Base-by-base conservation (phyloP, 2,888 invertebrate species). In the Ypsolopha scabrella region DNA sequence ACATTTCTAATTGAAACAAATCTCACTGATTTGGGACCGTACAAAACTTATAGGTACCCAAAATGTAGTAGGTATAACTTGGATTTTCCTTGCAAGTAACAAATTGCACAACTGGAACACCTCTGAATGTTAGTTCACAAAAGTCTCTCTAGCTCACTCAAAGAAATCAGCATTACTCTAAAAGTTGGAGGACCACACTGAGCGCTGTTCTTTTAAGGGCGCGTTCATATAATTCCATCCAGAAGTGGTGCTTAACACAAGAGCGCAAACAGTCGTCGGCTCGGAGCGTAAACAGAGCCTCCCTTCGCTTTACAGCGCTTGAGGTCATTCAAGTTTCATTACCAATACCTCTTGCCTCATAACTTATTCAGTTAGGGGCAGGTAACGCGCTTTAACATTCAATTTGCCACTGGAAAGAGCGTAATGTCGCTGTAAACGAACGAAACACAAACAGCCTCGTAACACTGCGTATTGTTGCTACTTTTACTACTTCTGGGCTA, bases 321-420 rank as follows among this genome's bases (percentile, higher is more conserved):
- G 67, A 61, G 76, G 79, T 79, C 80, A 83, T 82, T 76, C 80
- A 76, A 78, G 77, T 83, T 82, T 81, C 80, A 82, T 80, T 75
- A 78, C 80, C 82, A 78, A 82, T 82, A 81, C 73, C 77, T 74
- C 69, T 66, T 57, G 59, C 66, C 76, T 75, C 77, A 79, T 82
- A 80, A 81, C 79, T 81, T 81, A 83, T 82, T 83, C 81, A 82
- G 75, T 72, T 72, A 75, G 68, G 79, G 77, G 70, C 78, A 79
- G 76, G 80, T 77, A 74, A 77, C 75, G 72, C 70, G 70, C 72
- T 80, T 80, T 80, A 79, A 80, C 80, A 81, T 81, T 81, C 80
- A 81, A 81, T 81, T 81, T 76, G 73, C 70, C 70, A 67, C 70
- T 70, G 66, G 70, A 76, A 76, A 72, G 71, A 75, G 68, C 70